These are phyloP conservation scores for Decapterus maruadsi DNA, from an alignment of 2,797 vertebrate species.

Conservation along the genomic window DNA sequence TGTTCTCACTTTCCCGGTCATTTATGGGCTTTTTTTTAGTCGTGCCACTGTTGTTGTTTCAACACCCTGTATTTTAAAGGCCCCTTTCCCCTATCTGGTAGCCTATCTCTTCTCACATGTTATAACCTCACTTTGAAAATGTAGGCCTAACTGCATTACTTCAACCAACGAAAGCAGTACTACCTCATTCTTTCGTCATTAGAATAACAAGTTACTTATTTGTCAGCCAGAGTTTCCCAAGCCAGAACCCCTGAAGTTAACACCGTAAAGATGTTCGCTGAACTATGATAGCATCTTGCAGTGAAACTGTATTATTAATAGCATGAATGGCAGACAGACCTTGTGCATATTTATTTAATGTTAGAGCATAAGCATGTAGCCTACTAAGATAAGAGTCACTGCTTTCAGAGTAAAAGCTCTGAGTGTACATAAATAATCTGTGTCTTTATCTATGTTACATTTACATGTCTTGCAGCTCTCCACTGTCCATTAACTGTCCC, in stretches of 20 bases:
- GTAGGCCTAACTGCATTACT: neutral
- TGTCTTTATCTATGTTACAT: conserved; percentile 1
- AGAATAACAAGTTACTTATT: conserved; percentile 41
- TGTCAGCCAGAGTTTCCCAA: conserved; percentile 31
- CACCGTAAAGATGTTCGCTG: conserved; percentile 46
- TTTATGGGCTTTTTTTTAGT: no score
- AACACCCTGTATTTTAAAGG: no score
- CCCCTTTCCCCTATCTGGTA: no score
- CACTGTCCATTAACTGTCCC: conserved; percentile 6
- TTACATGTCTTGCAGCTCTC: neutral
- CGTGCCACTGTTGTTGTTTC: no score
- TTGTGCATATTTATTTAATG: conserved; percentile 41
- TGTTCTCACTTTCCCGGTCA: neutral
- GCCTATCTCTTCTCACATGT: neutral
- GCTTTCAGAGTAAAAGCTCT: conserved; percentile 26
- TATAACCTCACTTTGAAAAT: neutral
- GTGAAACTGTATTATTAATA: conserved; percentile 30
- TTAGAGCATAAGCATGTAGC: conserved; percentile 8
- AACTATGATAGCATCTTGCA: conserved; percentile 45
- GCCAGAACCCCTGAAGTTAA: conserved; percentile 38
- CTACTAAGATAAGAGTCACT: conserved; percentile 4
- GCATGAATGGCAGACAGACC: conserved; percentile 34
- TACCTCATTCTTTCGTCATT: neutral
- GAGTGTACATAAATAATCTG: conserved; percentile 7
- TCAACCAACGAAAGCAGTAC: neutral